phyloP scores from a whole-genome alignment of 2,888 invertebrate species.

The Melitaea athalia region DNA sequence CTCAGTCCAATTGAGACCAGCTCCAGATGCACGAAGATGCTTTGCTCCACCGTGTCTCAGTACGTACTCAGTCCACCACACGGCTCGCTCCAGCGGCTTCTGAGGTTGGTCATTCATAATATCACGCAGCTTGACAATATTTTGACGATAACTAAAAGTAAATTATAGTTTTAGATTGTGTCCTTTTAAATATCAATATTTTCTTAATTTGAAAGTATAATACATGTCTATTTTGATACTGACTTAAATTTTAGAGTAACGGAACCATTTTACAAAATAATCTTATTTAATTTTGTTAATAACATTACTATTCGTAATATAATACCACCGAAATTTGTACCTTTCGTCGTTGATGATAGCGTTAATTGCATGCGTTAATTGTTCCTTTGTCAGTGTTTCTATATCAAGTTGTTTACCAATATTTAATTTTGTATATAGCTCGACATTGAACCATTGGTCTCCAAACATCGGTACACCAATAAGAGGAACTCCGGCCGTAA shows the following conservation, averaged over 20 bases:
- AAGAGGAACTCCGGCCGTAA: constrained; percentile 62
- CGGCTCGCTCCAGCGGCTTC: background rate
- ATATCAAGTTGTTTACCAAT: constrained; percentile 57
- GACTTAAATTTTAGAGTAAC: no score
- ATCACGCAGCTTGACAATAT: constrained; percentile 32
- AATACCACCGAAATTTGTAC: constrained; percentile 23
- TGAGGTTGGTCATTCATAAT: background rate
- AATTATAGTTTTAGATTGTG: no score
- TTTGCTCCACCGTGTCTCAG: no score
- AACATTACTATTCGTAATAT: no score
- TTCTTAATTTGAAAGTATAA: no score
- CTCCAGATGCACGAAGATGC: no score
- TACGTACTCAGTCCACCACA: no score
- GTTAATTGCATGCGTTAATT: constrained; percentile 43
- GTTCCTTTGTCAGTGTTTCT: constrained; percentile 46
- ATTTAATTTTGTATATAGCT: constrained; percentile 48
- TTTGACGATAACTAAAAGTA: constrained; percentile 38
- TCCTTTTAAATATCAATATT: no score
- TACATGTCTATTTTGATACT: no score
- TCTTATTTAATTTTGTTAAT: no score
- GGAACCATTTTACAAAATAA: no score
- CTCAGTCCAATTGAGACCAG: constrained; percentile 12
- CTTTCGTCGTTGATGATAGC: constrained; percentile 40
- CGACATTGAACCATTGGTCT: constrained; percentile 64
- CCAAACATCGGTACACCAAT: constrained; percentile 64